Evolutionary conservation across 2,888 invertebrate genomes (phyloP).

Genomic region (Gortyna flavago): DNA sequence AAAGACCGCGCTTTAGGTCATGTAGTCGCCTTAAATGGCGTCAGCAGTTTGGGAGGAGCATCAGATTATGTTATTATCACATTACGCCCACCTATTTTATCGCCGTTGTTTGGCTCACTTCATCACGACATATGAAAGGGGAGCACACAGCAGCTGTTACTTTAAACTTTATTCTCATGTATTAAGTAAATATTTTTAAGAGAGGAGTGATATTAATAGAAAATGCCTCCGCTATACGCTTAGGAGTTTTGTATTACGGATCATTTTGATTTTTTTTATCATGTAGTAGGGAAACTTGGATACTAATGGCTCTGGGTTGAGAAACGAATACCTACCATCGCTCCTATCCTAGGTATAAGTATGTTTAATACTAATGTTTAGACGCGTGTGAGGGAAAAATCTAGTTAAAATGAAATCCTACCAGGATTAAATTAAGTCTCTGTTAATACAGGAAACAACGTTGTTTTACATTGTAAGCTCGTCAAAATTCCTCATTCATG

Average conservation of each 20-base stretch:
- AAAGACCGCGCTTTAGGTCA: too few species aligned
- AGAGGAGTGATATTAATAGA: not conserved
- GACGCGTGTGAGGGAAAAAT: too few species aligned
- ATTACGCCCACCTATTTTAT: conserved; percentile 58
- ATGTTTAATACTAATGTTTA: too few species aligned
- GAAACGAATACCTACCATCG: not conserved
- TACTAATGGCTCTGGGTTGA: not conserved
- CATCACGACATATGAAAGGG: conserved; percentile 31
- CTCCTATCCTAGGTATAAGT: not conserved
- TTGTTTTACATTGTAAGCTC: not conserved
- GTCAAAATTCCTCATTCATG: not conserved
- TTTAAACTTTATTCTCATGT: conserved; percentile 20
- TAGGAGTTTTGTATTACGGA: conserved; percentile 11
- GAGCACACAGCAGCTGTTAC: conserved; percentile 36
- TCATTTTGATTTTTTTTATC: not conserved
- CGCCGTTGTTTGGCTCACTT: conserved; percentile 59
- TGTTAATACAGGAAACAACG: not conserved
- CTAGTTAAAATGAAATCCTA: not conserved
- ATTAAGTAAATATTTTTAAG: conserved; percentile 5
- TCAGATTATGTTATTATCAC: conserved; percentile 26
- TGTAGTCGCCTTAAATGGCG: too few species aligned
- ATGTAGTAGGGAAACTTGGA: not conserved
- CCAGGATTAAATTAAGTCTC: not conserved
- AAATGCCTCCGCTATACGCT: not conserved
- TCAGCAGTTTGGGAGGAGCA: conserved; percentile 17